Evolutionary conservation across 2,113 vertebrate genomes (phyloP).

Genomic region (Kryptolebias marmoratus): DNA sequence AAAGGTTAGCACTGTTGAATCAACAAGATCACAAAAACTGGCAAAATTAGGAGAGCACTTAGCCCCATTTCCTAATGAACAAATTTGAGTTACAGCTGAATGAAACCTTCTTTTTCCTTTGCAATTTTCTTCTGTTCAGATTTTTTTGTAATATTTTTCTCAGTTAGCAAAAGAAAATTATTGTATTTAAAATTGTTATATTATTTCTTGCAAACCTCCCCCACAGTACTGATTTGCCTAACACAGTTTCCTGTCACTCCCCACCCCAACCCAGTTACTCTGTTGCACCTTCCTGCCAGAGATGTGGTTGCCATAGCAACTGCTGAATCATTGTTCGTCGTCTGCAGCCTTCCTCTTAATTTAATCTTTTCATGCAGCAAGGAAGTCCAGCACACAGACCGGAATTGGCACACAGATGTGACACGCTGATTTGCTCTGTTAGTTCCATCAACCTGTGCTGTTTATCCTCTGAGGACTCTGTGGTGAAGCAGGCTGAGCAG

Average conservation of each 20-base stretch:
- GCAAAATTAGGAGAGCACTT: too few species aligned
- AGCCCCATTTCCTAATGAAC: too few species aligned
- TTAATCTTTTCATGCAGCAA: slow-evolving; percentile 32
- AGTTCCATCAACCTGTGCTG: background rate
- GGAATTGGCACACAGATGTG: slow-evolving; percentile 33
- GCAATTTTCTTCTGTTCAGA: too few species aligned
- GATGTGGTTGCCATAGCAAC: slow-evolving; percentile 80
- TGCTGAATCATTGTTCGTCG: slow-evolving; percentile 73
- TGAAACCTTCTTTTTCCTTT: too few species aligned
- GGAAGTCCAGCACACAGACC: slow-evolving; percentile 28
- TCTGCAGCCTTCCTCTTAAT: slow-evolving; percentile 38
- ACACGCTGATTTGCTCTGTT: slow-evolving; percentile 16
- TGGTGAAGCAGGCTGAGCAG: slow-evolving; percentile 23
- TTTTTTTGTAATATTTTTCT: background rate
- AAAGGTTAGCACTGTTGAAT: slow-evolving; percentile 7
- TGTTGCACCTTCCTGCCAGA: slow-evolving; percentile 29
- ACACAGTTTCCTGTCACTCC: slow-evolving; percentile 37
- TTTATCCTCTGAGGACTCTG: slow-evolving; percentile 17
- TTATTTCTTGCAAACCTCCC: slow-evolving; percentile 5
- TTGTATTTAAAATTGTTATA: slow-evolving; percentile 18
- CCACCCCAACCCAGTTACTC: slow-evolving; percentile 11
- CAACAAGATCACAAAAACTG: slow-evolving; percentile 6
- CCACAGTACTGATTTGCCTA: slow-evolving; percentile 23
- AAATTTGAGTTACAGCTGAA: too few species aligned
- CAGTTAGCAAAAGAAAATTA: background rate